Evolutionary conservation across 2,888 invertebrate genomes (phyloP), one percentile per base, ranked within the genome.

Genomic region (Cataglyphis altisquamis): DNA sequence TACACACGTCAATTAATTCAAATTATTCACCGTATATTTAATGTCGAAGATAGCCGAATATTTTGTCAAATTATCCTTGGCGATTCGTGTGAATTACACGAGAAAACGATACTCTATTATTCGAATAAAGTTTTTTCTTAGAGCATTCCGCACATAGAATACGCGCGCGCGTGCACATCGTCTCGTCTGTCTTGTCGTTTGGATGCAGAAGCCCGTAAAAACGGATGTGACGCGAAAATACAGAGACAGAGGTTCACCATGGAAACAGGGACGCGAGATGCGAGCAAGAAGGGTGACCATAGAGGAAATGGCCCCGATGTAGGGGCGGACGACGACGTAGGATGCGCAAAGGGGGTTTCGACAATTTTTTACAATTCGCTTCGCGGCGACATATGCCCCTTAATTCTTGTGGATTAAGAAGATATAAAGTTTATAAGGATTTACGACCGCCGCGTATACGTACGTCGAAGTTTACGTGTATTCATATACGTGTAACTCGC

Each of bases 291-390:
- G 85, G 83, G 80, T 55, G 73, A 81, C 48, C 68, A 45, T 29
- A 77, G 73, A 73, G 75, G 68, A 77, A 83, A 73, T 75, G 52
- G 29, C 39, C n/a, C 70, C 57, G 64, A 66, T 41, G 67, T 29
- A 18, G 68, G 74, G 68, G 62, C 10, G 45, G 9, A 45, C 32
- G 66, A 10, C 15, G 36, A 60, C 25, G 41, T 41, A 25, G 57
- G 57, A 41, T 15, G 70, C n/a, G 41, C 57, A 48, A 32, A 25
- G 87, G 89, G 87, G 87, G 77, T 85, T 87, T 86, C 84, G 88
- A 88, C 85, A 85, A 91, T 90, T 89, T 91, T 90, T 83, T 88
- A 90, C 87, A 84, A 92, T 91, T 90, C 89, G 89, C 67, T 84
- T 84, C 87, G 88, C 88, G 74, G 78, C 89, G 82, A 87, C 91